phyloP scores from a whole-genome alignment of 1,140 invertebrate genomes.

The Ectropis grisescens region DNA sequence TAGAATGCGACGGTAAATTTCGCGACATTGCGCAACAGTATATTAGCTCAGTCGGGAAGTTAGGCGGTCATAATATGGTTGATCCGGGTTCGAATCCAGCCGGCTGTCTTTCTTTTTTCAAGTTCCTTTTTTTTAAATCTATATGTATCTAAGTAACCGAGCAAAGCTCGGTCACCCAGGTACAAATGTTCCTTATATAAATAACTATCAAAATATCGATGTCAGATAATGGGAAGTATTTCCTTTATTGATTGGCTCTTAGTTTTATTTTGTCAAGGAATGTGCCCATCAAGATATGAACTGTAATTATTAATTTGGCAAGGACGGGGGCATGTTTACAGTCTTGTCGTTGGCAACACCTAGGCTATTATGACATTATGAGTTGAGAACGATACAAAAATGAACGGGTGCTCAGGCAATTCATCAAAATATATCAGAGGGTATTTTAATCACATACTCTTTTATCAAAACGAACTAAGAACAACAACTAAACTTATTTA shows the following conservation, averaged over 20 bases:
- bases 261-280: neutral
- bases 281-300: neutral
- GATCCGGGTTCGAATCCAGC: too few relatives aligned
- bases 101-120: too few relatives aligned
- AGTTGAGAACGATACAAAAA: constrained; percentile 6
- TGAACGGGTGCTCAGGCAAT: neutral
- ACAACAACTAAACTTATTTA: neutral
- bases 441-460: neutral
- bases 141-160: too few relatives aligned
- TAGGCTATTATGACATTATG: constrained; percentile 7
- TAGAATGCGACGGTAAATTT: too few relatives aligned
- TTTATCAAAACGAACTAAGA: neutral
- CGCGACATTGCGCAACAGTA: too few relatives aligned
- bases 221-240: neutral
- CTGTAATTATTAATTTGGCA: constrained; percentile 18
- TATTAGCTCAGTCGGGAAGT: too few relatives aligned
- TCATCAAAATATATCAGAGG: neutral
- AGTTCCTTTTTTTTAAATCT: too few relatives aligned
- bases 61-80: too few relatives aligned
- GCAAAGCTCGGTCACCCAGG: too few relatives aligned
- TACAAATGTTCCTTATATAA: neutral
- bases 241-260: neutral
- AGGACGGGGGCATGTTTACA: constrained; percentile 24
- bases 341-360: constrained; percentile 18
- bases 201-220: neutral